Percentiles rank a stretch among this genome's conserved stretches.
phyloP scores from a whole-genome alignment of 2,113 vertebrate genomes.

The Cercopithecus mona region DNA sequence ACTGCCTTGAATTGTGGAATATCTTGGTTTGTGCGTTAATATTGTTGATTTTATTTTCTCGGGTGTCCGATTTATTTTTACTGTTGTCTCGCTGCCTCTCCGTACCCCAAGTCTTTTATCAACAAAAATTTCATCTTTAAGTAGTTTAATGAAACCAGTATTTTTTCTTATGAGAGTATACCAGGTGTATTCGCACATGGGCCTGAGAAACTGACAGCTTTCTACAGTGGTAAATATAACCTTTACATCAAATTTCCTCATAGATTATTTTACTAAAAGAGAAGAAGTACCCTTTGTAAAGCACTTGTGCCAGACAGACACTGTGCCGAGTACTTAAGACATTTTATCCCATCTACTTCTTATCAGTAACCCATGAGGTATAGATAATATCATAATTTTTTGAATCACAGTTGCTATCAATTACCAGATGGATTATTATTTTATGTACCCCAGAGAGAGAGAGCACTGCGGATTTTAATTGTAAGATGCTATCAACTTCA shows the following conservation, averaged over 20 bases:
- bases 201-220: neutral
- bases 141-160: neutral
- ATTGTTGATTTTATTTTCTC: constrained; percentile 1
- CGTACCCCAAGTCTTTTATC: neutral
- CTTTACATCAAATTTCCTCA: neutral
- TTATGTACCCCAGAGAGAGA: neutral
- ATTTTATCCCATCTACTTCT: neutral
- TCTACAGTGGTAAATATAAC: neutral
- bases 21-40: neutral
- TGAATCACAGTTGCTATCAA: neutral
- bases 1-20: neutral
- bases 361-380: neutral
- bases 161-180: neutral
- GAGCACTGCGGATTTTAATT: neutral
- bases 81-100: neutral
- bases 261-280: neutral
- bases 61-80: neutral
- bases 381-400: neutral
- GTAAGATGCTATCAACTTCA: neutral
- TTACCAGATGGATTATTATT: neutral
- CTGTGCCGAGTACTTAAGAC: neutral
- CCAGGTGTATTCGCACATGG: neutral
- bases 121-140: neutral
- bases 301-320: neutral
- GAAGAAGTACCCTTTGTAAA: neutral